Evolutionary conservation across 2,797 vertebrate species (phyloP), one percentile per base, ranked within the genome.

Genomic region (Tragelaphus oryx): DNA sequence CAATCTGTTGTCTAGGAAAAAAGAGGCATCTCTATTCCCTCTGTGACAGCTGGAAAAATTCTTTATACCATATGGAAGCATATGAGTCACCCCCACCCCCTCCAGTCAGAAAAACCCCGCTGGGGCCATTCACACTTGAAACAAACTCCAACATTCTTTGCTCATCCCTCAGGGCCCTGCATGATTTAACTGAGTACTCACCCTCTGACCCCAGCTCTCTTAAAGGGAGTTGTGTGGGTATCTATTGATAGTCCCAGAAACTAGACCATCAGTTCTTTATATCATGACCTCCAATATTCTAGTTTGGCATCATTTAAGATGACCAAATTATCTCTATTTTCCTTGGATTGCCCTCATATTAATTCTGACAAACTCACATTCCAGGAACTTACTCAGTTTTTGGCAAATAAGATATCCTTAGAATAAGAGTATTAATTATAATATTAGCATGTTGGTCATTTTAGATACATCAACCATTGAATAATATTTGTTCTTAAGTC

Each of bases 1-100:
- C 95, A 96, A 94, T 96, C 95, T 96, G 97, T 94, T 93, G 50
- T 89, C 75, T 93, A 87, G 93, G 48, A 81, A 92, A 88, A 76
- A 80, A 10, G 50, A 81, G 75, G 46, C 91, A 91, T 79, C 50
- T 87, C 86, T 89, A 74, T 71, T 87, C 68, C 96, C 75, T 91
- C 60, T 26, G 14, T 46, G 87, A 95, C 83, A 96, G 83, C 80
- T 83, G 94, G 59, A 96, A 88, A 86, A 93, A 74, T 86, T 93
- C 75, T 92, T 65, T 24, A 59, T 33, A 93, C 60, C 76, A 68
- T 89, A 89, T 95, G 93, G 89, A 91, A 95, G 28, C n/a, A 50
- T 57, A 59, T 57, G 79, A 97, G 57, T 94, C 95, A 93, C 52
- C 62, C 52, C 30, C 44, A 79, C 46, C n/a, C 30, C n/a, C n/a